These are phyloP conservation scores for Hydractinia echinata DNA, from an alignment of 30 jellyfish, hydroid and myxozoan genomes.

Conservation along the genomic window DNA sequence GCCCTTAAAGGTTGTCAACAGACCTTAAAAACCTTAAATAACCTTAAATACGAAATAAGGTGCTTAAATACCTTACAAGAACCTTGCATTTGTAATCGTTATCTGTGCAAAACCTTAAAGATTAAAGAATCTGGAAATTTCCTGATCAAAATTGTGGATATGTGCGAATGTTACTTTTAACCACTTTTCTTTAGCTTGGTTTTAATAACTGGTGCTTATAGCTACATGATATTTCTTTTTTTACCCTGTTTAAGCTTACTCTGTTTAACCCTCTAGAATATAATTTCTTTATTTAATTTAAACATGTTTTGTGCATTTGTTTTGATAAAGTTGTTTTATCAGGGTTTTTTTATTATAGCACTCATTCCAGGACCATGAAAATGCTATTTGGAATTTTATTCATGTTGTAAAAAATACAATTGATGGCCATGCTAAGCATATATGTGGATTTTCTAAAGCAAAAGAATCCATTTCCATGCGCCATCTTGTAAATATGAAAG, in stretches of 20 bases:
- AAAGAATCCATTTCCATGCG: conserved; percentile 16
- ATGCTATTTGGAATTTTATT: conserved; percentile 19
- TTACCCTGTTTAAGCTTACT: background rate
- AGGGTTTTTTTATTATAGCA: conserved; percentile 25
- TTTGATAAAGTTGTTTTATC: background rate
- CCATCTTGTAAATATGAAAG: conserved; percentile 9
- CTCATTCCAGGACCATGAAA: conserved; percentile 5
- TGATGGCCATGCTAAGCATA: conserved; percentile 24
- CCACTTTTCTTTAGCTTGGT: too few species aligned
- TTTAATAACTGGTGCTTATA: too few species aligned
- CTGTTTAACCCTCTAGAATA: background rate
- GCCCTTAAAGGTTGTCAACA: too few species aligned
- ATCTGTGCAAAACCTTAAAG: too few species aligned
- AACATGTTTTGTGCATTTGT: background rate
- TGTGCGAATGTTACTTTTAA: too few species aligned
- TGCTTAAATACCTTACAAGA: too few species aligned
- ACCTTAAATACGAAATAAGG: too few species aligned
- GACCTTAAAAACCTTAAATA: too few species aligned
- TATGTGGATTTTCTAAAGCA: background rate
- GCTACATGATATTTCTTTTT: too few species aligned
- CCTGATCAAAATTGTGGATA: too few species aligned
- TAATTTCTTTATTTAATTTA: background rate
- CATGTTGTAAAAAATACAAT: conserved; percentile 24
- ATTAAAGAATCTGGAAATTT: too few species aligned
- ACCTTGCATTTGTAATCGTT: too few species aligned